Conservation (phyloP, 2,797 vertebrate species). For the Psittacula echo region DNA sequence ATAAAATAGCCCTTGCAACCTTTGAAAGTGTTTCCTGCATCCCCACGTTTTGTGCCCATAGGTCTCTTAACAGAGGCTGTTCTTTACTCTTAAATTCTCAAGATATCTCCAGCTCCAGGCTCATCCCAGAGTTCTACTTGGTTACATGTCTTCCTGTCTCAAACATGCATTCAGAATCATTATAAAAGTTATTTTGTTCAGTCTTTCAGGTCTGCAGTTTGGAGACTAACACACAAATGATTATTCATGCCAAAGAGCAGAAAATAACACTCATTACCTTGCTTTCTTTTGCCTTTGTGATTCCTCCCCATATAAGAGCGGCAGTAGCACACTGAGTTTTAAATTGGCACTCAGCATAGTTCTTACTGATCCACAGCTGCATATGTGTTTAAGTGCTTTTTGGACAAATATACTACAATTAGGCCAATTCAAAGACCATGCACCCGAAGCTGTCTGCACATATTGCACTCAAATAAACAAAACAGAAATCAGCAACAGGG, state of each 20-base stretch:
- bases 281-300: neutral
- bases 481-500: neutral
- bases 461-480: slow-evolving; percentile 16
- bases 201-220: neutral
- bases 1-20: neutral
- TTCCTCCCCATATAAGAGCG: neutral
- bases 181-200: neutral
- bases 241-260: neutral
- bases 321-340: neutral
- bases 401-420: slow-evolving; percentile 38
- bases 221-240: neutral
- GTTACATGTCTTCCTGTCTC: neutral
- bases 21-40: neutral
- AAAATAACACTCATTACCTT: slow-evolving; percentile 7
- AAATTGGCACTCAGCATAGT: neutral
- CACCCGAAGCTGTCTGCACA: neutral
- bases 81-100: neutral
- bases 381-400: slow-evolving; percentile 4
- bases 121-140: neutral
- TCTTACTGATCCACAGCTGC: slow-evolving; percentile 5
- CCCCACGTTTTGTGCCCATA: neutral
- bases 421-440: slow-evolving; percentile 21
- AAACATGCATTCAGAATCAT: neutral
- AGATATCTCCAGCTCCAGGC: neutral
- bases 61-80: neutral